Base-by-base conservation (phyloP, 2,113 vertebrate genomes). In the Ramphastos sulfuratus region DNA sequence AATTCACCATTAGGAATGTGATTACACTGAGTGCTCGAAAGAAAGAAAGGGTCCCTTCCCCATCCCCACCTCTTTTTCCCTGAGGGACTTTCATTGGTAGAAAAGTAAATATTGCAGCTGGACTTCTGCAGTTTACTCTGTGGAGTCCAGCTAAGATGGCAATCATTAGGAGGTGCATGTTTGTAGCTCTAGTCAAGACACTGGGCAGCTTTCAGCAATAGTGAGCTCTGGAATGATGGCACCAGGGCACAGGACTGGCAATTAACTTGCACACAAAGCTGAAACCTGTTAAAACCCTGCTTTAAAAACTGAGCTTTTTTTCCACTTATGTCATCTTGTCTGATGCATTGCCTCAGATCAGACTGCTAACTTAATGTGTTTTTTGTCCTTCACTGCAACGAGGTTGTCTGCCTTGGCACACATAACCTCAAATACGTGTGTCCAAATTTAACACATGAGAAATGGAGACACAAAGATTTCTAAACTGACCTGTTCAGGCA, bases 1-100 rank as follows among this genome's bases (percentile, higher is more conserved):
- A 94, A 91, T 91, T 95, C 48, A 81, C 72, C 18, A 74, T 89
- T 91, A 94, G 12, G 33, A 92, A 83, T 72, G 54, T 92, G 78
- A 90, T 83, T 83, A 87, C 60, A 33, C 44, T n/a, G 48, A 81
- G 61, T 90, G 44, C 72, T 91, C 16, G 70, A 79, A 84, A 89
- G 73, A 78, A 83, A 92, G n/a, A 67, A 91, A 93, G 9, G 28
- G 18, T 83, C 56, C 42, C 23, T 93, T 93, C 37, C 42, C 44
- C 9, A 39, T 83, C 17, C 23, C 76, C 52, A 60, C 72, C 37
- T 83, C 46, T 71, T 83, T 71, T 14, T 60, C 55, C 64, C 44
- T 31, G 12, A 9, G 35, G 58, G 44, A 44, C 24, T 87, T 95
- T 46, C 27, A 72, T 31, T 83, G 44, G 18, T 58, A 75, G 48